These are phyloP conservation scores for Lymantria monacha DNA, from an alignment of 2,888 invertebrate species.

Conservation along the genomic window DNA sequence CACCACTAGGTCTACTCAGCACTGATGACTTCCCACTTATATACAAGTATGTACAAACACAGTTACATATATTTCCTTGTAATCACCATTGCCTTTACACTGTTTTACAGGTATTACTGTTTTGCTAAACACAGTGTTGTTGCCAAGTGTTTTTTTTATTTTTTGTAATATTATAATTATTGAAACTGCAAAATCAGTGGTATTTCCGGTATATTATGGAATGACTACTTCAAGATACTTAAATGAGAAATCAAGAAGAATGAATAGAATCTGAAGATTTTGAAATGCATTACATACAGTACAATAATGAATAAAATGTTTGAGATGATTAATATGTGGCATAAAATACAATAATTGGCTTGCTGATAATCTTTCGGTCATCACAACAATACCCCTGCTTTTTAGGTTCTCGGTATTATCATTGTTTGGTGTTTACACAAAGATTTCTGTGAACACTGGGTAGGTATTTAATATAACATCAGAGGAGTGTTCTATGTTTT, in stretches of 20 bases:
- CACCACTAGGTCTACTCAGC: constrained; percentile 91
- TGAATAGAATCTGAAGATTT: constrained; percentile 9
- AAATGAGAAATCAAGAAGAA: constrained; percentile 21
- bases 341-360: too few species aligned
- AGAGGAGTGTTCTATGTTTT: constrained; percentile 52
- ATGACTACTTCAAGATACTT: constrained; percentile 16
- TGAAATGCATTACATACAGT: not conserved
- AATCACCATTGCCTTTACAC: constrained; percentile 59
- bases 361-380: constrained; percentile 10
- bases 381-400: constrained; percentile 46
- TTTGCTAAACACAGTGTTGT: constrained; percentile 48
- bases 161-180: constrained; percentile 51
- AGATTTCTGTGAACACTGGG: constrained; percentile 37
- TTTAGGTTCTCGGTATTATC: constrained; percentile 33
- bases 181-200: constrained; percentile 57
- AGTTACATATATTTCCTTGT: constrained; percentile 23
- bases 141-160: constrained; percentile 53
- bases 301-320: not conserved
- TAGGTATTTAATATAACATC: constrained; percentile 49
- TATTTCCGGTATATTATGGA: constrained; percentile 42
- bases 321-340: not conserved
- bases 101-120: constrained; percentile 55
- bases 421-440: constrained; percentile 39
- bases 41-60: constrained; percentile 87
- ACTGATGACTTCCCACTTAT: constrained; percentile 90